Percentiles rank a stretch among this genome's conserved stretches.
Evolutionary conservation across 2,797 vertebrate genomes (phyloP).

Genomic region (Cyprinodon diabolis): DNA sequence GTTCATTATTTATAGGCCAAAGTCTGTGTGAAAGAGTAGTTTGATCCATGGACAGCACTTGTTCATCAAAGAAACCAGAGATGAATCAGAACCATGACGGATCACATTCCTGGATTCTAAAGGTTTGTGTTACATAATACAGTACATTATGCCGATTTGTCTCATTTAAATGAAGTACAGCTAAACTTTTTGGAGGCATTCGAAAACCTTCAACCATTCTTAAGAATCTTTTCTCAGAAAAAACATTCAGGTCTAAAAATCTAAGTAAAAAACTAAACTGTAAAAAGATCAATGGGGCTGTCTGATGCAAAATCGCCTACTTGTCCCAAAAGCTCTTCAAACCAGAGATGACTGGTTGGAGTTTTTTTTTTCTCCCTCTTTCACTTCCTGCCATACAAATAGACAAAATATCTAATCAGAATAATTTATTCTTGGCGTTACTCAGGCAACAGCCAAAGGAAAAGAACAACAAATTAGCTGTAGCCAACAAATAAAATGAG

Average conservation of each 20-base stretch:
- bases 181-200: not conserved
- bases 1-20: not conserved
- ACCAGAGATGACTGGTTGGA: not conserved
- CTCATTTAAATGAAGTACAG: not conserved
- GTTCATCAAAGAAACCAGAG: not conserved
- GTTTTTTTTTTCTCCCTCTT: not conserved
- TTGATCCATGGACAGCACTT: not conserved
- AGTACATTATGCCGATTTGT: not conserved
- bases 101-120: too few relatives aligned
- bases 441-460: not conserved
- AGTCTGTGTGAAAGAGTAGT: not conserved
- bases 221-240: too few relatives aligned
- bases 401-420: not conserved
- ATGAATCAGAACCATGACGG: not conserved
- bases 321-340: not conserved
- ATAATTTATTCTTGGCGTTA: not conserved
- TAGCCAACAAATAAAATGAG: not conserved
- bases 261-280: too few relatives aligned
- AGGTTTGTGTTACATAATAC: too few relatives aligned
- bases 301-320: not conserved
- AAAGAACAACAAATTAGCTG: not conserved
- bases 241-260: too few relatives aligned
- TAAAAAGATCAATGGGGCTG: not conserved
- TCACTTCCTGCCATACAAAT: not conserved
- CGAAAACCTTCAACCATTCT: too few relatives aligned